phyloP scores from a whole-genome alignment of 2,888 invertebrate species.

The Ypsolopha scabrella region DNA sequence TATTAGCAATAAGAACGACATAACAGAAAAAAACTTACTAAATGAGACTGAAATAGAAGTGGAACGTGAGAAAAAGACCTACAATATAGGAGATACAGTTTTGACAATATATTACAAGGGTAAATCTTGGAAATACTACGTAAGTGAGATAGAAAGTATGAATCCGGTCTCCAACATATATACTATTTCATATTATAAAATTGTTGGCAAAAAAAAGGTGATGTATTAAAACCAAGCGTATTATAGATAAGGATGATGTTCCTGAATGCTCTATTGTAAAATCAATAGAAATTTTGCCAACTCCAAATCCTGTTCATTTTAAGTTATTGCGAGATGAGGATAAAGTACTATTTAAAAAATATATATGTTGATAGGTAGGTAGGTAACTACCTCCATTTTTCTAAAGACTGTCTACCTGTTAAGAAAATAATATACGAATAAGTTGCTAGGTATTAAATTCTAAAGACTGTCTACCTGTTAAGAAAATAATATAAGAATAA shows the following conservation, averaged over 20 bases:
- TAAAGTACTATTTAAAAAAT: not conserved
- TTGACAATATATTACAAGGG: constrained; percentile 1
- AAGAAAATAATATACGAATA: too few relatives aligned
- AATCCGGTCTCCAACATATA: not conserved
- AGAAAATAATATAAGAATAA: too few relatives aligned
- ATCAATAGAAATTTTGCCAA: not conserved
- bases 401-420: too few relatives aligned
- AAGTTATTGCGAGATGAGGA: not conserved
- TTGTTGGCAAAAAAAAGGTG: not conserved
- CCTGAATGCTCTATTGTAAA: not conserved
- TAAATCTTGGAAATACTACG: not conserved
- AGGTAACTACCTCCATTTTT: not conserved
- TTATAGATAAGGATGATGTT: not conserved
- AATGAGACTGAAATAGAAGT: not conserved
- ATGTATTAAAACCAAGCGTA: not conserved
- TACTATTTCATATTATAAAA: constrained; percentile 1
- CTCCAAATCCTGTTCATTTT: not conserved
- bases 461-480: too few relatives aligned
- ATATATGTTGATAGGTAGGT: not conserved
- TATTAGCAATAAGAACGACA: not conserved
- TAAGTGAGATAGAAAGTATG: not conserved
- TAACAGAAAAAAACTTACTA: not conserved
- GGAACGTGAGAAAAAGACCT: not conserved
- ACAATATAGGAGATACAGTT: not conserved
- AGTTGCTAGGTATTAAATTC: too few relatives aligned